Percentiles rank a stretch among this genome's conserved stretches.
Evolutionary conservation across 2,797 vertebrate species (phyloP).

Genomic region (Potorous gilbertii): DNA sequence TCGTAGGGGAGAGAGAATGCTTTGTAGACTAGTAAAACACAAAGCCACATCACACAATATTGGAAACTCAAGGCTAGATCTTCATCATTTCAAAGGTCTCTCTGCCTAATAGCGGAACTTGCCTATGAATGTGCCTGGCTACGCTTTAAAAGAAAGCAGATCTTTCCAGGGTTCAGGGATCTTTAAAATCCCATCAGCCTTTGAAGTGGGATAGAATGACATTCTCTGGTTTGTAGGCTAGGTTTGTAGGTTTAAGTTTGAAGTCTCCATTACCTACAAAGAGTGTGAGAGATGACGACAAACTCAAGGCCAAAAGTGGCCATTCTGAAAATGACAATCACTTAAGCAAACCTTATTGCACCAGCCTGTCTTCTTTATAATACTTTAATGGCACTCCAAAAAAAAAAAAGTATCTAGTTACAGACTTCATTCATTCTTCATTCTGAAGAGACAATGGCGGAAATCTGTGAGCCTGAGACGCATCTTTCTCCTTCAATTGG

Average conservation of each 20-base stretch:
- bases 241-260: slow-evolving; percentile 69
- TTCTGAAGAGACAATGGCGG: slow-evolving; percentile 51
- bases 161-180: slow-evolving; percentile 63
- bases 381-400: background rate
- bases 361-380: background rate
- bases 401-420: slow-evolving; percentile 14
- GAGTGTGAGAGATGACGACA: slow-evolving; percentile 51
- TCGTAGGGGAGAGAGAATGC: fast-evolving
- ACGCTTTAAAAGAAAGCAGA: slow-evolving; percentile 71
- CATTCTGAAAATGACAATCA: background rate
- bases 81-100: slow-evolving; percentile 2
- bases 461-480: slow-evolving; percentile 63
- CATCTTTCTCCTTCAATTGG: slow-evolving; percentile 61
- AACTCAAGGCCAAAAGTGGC: slow-evolving; percentile 36
- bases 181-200: slow-evolving; percentile 68
- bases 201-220: slow-evolving; percentile 75
- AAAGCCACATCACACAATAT: background rate
- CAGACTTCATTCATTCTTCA: slow-evolving; percentile 51
- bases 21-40: background rate
- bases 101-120: background rate
- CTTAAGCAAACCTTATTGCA: slow-evolving; percentile 38
- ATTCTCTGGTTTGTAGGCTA: slow-evolving; percentile 70
- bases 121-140: slow-evolving; percentile 43
- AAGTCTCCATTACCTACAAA: slow-evolving; percentile 67
- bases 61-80: background rate